Evolutionary conservation across 2,888 invertebrate species (phyloP).

Genomic region (Sesia apiformis): DNA sequence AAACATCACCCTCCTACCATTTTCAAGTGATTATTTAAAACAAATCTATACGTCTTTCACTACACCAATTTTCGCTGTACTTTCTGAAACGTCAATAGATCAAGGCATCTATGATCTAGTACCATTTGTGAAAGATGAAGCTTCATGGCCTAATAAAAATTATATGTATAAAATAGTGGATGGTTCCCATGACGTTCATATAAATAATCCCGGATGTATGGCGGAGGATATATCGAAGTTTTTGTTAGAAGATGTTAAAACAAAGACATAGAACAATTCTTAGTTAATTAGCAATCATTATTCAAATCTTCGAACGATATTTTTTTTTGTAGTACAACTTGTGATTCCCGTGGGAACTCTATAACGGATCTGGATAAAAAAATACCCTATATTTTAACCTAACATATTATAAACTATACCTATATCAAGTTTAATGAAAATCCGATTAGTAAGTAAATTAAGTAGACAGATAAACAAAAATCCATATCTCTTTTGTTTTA

Average conservation of each 20-base stretch:
- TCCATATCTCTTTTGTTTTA: no score
- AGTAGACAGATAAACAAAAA: no score
- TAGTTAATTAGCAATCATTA: no score
- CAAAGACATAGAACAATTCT: no score
- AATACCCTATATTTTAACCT: no score
- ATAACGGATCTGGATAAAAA: no score
- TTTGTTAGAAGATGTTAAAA: conserved; percentile 22
- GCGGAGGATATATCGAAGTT: conserved; percentile 47
- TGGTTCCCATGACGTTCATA: conserved; percentile 77
- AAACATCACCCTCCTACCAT: conserved; percentile 29
- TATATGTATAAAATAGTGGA: conserved; percentile 44
- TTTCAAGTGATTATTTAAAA: conserved; percentile 23
- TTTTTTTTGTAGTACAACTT: no score
- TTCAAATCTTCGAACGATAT: no score
- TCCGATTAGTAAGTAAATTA: no score
- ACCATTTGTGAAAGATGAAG: conserved; percentile 31
- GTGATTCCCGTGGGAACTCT: no score
- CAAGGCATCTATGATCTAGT: conserved; percentile 19
- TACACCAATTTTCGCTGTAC: conserved; percentile 35
- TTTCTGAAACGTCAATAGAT: conserved; percentile 25
- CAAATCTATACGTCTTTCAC: conserved; percentile 26
- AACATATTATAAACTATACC: no score
- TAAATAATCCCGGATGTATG: conserved; percentile 67
- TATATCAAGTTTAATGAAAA: no score
- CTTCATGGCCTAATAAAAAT: conserved; percentile 36